Evolutionary conservation across 2,888 invertebrate species (phyloP).

Genomic region (Lobophora halterata): DNA sequence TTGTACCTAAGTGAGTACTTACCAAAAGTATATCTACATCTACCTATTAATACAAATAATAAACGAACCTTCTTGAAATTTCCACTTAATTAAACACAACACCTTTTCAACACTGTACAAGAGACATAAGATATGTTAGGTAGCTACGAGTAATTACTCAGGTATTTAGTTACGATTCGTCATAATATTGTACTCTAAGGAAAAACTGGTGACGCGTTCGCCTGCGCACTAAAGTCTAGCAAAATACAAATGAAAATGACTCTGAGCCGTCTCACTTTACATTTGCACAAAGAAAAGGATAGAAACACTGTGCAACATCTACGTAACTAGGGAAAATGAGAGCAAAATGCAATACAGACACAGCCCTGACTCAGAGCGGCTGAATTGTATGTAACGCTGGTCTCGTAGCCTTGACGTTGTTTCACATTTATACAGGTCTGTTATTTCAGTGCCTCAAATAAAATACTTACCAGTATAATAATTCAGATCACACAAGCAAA

Average conservation of each 20-base stretch:
- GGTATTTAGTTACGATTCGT: constrained; percentile 37
- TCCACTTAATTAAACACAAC: constrained; percentile 8
- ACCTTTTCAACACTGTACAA: constrained; percentile 8
- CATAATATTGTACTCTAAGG: constrained; percentile 34
- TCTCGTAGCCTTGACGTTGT: constrained; percentile 31
- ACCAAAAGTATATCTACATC: too few species aligned
- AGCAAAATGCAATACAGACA: too few species aligned
- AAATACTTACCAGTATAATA: too few species aligned
- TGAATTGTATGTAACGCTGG: neutral
- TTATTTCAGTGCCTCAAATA: too few species aligned
- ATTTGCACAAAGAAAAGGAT: constrained; percentile 33
- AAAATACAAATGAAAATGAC: constrained; percentile 7
- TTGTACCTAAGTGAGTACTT: too few species aligned
- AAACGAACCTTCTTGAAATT: constrained; percentile 10
- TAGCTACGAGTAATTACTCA: constrained; percentile 36
- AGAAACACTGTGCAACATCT: constrained; percentile 26
- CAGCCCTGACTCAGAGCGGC: constrained; percentile 3
- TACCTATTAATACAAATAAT: constrained; percentile 20
- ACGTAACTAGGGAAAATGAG: constrained; percentile 53
- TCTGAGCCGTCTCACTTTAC: constrained; percentile 16
- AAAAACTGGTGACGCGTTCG: constrained; percentile 50
- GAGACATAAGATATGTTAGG: constrained; percentile 21
- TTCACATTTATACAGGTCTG: too few species aligned
- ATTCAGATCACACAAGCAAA: too few species aligned
- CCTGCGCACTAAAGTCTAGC: constrained; percentile 39